These are phyloP conservation scores for Pterostichus madidus DNA, from an alignment of 2,888 invertebrate species.

Conservation along the genomic window DNA sequence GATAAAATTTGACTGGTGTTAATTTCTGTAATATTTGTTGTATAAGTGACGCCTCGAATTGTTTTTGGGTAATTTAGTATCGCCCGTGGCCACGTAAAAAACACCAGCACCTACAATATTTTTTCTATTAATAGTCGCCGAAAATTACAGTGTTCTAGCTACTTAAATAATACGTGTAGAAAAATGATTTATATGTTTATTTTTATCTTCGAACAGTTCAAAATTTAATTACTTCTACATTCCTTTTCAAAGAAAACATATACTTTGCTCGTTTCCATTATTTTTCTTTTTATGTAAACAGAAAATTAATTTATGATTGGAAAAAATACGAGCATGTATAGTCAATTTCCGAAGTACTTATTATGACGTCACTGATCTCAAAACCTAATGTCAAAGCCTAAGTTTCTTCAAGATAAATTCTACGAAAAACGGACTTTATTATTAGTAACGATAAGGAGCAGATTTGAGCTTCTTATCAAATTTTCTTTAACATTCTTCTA, in stretches of 20 bases:
- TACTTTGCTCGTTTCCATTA: not conserved
- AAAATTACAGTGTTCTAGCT: constrained; percentile 40
- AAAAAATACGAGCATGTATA: not conserved
- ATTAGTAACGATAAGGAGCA: no score
- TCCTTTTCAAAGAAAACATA: constrained; percentile 26
- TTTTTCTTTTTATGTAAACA: not conserved
- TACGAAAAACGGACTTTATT: no score
- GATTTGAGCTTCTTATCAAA: no score
- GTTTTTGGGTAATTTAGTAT: constrained; percentile 44
- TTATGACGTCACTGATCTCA: no score
- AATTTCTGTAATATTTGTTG: constrained; percentile 18
- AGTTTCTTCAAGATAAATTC: no score
- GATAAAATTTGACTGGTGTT: constrained; percentile 43
- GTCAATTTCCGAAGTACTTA: no score
- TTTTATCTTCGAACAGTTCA: constrained; percentile 42
- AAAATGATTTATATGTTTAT: constrained; percentile 55
- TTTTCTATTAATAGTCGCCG: constrained; percentile 44
- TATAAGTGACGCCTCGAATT: constrained; percentile 10
- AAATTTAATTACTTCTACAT: constrained; percentile 37
- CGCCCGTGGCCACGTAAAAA: constrained; percentile 18
- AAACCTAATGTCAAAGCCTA: no score
- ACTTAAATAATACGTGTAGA: constrained; percentile 43
- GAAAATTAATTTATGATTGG: not conserved
- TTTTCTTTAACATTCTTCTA: no score
- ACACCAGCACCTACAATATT: constrained; percentile 27